Evolutionary conservation across 2,888 invertebrate genomes (phyloP), one percentile per base, ranked within the genome.

Genomic region (Oxyteleia sp.): DNA sequence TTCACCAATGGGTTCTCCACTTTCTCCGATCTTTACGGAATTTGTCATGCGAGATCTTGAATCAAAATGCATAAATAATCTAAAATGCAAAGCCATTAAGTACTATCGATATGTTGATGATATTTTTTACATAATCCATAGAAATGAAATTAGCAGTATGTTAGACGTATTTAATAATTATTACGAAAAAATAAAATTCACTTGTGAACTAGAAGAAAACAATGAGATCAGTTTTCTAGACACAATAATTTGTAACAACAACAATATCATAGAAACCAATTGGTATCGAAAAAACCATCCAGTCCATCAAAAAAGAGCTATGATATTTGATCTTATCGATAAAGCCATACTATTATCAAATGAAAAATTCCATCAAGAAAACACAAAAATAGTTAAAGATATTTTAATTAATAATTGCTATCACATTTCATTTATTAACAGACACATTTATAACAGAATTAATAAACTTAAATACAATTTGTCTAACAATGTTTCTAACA

Each of bases 141-240:
- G n/a, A n/a, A n/a, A n/a, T n/a, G n/a, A n/a, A n/a, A n/a, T n/a
- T n/a, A n/a, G n/a, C n/a, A n/a, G n/a, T n/a, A n/a, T n/a, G n/a
- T 38, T 38, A 2, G 38, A 38, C 2, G 11, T 49, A 0, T 63
- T 63, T 35, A 63, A 63, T 16, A 26, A n/a, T 26, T 29, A 45
- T 13, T 5, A 63, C 7, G 10, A 23, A 7, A 32, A 10, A 10
- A 0, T 63, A 13, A 8, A n/a, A 2, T 63, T 63, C 10, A 63
- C 63, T 5, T 32, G 23, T 16, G 63, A 63, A 43, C 5, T 5
- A 23, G 26, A 63, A 26, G 23, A 63, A 8, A n/a, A 45, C n/a
- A 26, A 43, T 4, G 15, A 47, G 16, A 43, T 63, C 1, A 63
- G 32, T 20, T 63, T 63, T 45, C 26, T 63, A 41, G 63, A 63